phyloP scores from a whole-genome alignment of 2,797 vertebrate genomes.

The Crocidura indochinensis region DNA sequence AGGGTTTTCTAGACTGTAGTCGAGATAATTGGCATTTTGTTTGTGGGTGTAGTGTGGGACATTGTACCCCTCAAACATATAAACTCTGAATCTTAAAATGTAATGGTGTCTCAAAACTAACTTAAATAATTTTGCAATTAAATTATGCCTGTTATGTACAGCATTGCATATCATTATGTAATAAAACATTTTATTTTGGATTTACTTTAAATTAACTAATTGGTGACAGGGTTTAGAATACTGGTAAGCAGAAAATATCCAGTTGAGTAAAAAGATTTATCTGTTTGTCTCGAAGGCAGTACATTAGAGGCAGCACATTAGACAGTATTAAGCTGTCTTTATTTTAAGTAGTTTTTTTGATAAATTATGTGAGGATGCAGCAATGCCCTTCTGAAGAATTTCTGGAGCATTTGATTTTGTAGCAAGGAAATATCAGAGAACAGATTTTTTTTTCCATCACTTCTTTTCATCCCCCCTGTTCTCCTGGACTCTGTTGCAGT shows the following conservation, averaged over 20 bases:
- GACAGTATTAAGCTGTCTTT: conserved; percentile 16
- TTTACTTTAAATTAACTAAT: not conserved
- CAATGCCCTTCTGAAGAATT: not conserved
- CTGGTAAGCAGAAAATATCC: conserved; percentile 4
- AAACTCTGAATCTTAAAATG: too few species aligned
- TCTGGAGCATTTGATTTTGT: not conserved
- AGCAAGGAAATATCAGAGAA: not conserved
- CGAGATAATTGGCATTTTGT: too few species aligned
- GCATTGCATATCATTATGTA: not conserved
- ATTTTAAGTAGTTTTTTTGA: conserved; percentile 4
- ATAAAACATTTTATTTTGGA: not conserved
- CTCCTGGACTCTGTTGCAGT: not conserved
- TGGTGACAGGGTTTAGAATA: not conserved
- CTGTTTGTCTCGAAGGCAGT: not conserved
- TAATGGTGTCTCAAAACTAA: too few species aligned
- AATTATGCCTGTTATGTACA: not conserved
- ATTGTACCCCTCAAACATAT: too few species aligned
- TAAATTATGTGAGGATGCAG: not conserved
- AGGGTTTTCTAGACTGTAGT: too few species aligned
- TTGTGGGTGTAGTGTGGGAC: too few species aligned
- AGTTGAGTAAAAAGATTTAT: conserved; percentile 35
- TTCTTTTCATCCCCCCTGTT: too few species aligned
- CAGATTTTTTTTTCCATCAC: too few species aligned
- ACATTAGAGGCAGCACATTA: too few species aligned
- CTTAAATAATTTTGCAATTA: not conserved